A percentile compares a stretch with the other conserved stretches of the same genome.
These are phyloP conservation scores for Gouania willdenowi DNA, from an alignment of 2,797 vertebrate genomes.

Conservation along the genomic window DNA sequence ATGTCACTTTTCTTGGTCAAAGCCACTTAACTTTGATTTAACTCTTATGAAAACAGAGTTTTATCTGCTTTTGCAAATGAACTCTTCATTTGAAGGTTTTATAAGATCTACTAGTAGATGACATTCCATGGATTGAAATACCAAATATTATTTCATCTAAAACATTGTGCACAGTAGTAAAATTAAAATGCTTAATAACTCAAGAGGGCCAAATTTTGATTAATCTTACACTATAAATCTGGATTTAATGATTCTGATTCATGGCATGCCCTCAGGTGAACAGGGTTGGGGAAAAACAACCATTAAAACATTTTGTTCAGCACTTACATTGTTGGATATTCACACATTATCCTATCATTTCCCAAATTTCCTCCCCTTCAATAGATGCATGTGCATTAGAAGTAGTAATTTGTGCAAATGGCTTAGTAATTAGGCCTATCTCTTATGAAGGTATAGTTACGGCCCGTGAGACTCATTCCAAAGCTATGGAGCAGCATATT, in stretches of 20 bases:
- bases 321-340: constrained; percentile 14
- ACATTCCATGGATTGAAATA: too few species aligned
- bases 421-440: constrained; percentile 60
- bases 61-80: too few species aligned
- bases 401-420: constrained; percentile 68
- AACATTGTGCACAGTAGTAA: too few species aligned
- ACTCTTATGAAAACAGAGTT: too few species aligned
- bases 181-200: too few species aligned
- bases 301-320: constrained; percentile 12
- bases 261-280: constrained; percentile 2
- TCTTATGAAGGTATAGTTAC: constrained; percentile 48
- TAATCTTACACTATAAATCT: too few species aligned
- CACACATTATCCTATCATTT: constrained; percentile 36
- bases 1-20: too few species aligned
- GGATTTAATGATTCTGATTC: constrained; percentile 12
- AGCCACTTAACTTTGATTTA: too few species aligned
- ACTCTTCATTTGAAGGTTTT: too few species aligned
- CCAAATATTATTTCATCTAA: too few species aligned
- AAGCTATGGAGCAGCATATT: constrained; percentile 36
- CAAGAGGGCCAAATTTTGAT: too few species aligned
- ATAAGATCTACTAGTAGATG: too few species aligned
- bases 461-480: constrained; percentile 55
- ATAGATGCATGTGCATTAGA: constrained; percentile 32
- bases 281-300: constrained; percentile 4
- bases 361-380: constrained; percentile 39